Base-by-base conservation (phyloP, 2,888 invertebrate species). In the Tricholauxania praeusta region DNA sequence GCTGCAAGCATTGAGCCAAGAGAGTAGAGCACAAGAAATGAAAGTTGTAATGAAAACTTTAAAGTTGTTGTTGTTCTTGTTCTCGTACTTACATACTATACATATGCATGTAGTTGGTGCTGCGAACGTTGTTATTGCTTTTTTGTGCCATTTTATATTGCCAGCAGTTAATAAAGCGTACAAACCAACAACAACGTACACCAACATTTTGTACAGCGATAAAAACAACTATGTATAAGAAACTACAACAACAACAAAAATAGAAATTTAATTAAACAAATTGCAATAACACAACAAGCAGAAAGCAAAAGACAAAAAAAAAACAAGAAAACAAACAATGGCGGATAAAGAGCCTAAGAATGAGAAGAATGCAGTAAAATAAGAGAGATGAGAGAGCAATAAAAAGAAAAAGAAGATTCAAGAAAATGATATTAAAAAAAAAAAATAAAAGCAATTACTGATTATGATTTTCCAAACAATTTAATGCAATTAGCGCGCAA, bases 391-490 rank as follows among this genome's bases (percentile, higher is more conserved):
- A 64, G 51, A 63, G 14, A 17, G 14, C 12, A 60, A 32, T 1
- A 15, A 19, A 39, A 64, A 49, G 22, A 19, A 60, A 28, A 28
- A 28, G 62, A 32, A n/a, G 48, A 32, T 48, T 39, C 48, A 60
- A 53, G 5, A 69, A 62, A 19, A 66, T 28, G 70, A 71, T 28
- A 28, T 28, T 28, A 28, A 68, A 64, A 76, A 74, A 76, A 81
- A 78, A 80, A 81, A 78, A 79, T 78, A 82, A 81, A 81, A 78
- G 78, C 82, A 81, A 83, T 82, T 82, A 81, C 82, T 75, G 81
- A 80, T 82, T 81, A 82, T 83, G 81, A 82, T 83, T 83, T 82
- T 83, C 82, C 81, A 82, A 82, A 82, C 82, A 83, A 83, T 82
- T 82, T 82, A 83, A 83, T 83, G 79, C 82, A 82, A 82, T 82